Conservation (phyloP, 1,140 invertebrate genomes). For the Sogatella furcifera region DNA sequence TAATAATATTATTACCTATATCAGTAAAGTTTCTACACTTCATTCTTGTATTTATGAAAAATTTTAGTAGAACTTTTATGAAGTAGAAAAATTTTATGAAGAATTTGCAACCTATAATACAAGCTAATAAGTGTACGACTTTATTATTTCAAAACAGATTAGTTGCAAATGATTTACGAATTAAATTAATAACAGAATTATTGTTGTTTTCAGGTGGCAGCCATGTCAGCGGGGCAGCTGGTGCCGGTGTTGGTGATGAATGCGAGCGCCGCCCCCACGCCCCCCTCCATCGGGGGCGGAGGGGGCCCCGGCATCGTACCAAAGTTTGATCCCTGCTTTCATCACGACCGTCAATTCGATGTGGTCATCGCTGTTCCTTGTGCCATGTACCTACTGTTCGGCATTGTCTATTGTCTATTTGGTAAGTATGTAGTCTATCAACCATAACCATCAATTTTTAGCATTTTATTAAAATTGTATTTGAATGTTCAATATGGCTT, state of each 20-base stretch:
- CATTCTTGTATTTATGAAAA: too few species aligned
- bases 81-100: too few species aligned
- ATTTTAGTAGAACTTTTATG: too few species aligned
- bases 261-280: neutral
- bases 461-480: too few species aligned
- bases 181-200: too few species aligned
- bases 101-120: too few species aligned
- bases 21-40: too few species aligned
- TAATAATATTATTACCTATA: too few species aligned
- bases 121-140: too few species aligned
- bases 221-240: constrained; percentile 10
- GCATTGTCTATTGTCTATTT: constrained; percentile 46
- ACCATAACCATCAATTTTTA: too few species aligned
- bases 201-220: neutral
- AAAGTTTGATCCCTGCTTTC: constrained; percentile 4
- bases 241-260: constrained; percentile 5
- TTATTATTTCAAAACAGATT: too few species aligned
- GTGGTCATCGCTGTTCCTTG: constrained; percentile 9
- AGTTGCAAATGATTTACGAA: neutral
- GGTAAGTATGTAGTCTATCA: constrained; percentile 35
- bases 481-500: too few species aligned
- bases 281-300: neutral
- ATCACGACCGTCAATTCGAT: constrained; percentile 3
- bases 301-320: constrained; percentile 2
- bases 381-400: constrained; percentile 34